Evolutionary conservation across 92 coral and sea anemone genomes (phyloP).

Genomic region (Porites lobata): DNA sequence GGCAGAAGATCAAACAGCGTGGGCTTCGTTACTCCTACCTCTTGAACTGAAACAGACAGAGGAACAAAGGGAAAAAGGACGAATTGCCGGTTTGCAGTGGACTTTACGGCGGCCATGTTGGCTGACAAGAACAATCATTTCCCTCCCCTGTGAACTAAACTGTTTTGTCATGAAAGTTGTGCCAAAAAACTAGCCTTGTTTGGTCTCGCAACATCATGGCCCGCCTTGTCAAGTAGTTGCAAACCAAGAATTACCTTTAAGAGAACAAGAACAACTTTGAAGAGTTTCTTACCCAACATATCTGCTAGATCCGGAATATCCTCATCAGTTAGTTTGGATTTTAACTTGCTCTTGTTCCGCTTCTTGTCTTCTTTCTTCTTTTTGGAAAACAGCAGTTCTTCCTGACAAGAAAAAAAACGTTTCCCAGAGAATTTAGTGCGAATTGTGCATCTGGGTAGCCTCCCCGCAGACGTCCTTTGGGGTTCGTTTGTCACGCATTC

Average conservation of each 20-base stretch:
- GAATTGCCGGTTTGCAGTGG: too few relatives aligned
- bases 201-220: too few relatives aligned
- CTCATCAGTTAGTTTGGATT: slow-evolving; percentile 80
- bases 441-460: not conserved
- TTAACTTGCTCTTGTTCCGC: slow-evolving; percentile 78
- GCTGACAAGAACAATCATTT: too few relatives aligned
- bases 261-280: not conserved
- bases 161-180: too few relatives aligned
- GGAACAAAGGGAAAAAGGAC: not conserved
- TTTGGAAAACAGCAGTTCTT: slow-evolving; percentile 85
- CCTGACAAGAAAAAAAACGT: slow-evolving; percentile 33
- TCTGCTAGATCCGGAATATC: slow-evolving; percentile 89
- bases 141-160: too few relatives aligned
- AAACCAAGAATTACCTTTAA: too few relatives aligned
- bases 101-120: too few relatives aligned
- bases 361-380: slow-evolving; percentile 93
- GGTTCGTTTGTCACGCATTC: too few relatives aligned
- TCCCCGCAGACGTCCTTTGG: too few relatives aligned
- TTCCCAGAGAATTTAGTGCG: not conserved
- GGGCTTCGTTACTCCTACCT: slow-evolving; percentile 93
- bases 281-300: slow-evolving; percentile 63
- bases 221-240: not conserved
- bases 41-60: slow-evolving; percentile 79
- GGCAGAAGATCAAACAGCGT: slow-evolving; percentile 90
- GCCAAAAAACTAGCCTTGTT: too few relatives aligned